These are phyloP conservation scores for Oreochromis niloticus DNA, from an alignment of 2,113 vertebrate species.

Conservation along the genomic window DNA sequence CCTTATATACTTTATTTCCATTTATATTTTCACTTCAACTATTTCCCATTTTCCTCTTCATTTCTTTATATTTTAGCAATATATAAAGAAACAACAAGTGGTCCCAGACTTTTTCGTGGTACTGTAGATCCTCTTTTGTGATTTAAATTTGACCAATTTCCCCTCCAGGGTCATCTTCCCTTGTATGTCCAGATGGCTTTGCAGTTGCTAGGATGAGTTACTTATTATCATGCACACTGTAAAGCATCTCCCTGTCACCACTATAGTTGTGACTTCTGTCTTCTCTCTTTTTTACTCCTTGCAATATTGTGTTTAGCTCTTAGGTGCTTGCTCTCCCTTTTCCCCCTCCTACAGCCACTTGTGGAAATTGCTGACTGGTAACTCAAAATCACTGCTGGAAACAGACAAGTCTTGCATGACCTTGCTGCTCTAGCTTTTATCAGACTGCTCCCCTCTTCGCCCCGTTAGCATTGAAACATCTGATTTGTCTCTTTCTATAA, in stretches of 20 bases:
- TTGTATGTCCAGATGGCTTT: background rate
- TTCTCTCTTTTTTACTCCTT: background rate
- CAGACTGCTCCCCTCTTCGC: slow-evolving; percentile 4
- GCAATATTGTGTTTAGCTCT: background rate
- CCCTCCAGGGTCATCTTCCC: background rate
- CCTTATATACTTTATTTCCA: background rate
- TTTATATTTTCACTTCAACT: background rate
- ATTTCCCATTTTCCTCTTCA: background rate
- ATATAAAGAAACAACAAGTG: too few species aligned
- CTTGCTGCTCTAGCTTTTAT: slow-evolving; percentile 32
- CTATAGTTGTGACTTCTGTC: background rate
- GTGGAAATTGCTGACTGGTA: slow-evolving; percentile 45
- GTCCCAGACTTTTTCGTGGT: background rate
- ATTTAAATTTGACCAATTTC: background rate
- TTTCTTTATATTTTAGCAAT: background rate
- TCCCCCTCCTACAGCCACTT: background rate
- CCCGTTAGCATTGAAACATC: slow-evolving; percentile 21
- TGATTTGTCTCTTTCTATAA: slow-evolving; percentile 28
- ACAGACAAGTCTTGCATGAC: slow-evolving; percentile 12
- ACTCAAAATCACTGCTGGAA: slow-evolving; percentile 5
- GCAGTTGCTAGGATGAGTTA: background rate
- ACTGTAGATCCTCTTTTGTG: background rate
- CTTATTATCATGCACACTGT: background rate
- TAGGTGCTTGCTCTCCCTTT: background rate
- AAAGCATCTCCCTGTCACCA: background rate